Conservation (phyloP, 92 coral and sea anemone genomes). For the Palythoa grandiflora region DNA sequence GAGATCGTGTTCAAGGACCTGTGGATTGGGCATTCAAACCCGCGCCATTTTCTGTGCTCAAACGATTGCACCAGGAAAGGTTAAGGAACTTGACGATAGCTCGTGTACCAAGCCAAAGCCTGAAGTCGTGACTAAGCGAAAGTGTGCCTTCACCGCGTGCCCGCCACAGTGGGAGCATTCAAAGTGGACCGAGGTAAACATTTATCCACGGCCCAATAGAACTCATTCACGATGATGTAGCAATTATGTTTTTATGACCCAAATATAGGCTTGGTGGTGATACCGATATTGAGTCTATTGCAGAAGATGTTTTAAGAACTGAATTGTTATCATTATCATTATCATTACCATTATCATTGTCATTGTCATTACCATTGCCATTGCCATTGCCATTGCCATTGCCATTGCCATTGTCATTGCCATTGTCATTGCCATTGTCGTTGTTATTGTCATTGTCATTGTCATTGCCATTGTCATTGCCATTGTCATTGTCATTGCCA, state of each 20-base stretch:
- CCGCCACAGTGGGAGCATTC: constrained; percentile 67
- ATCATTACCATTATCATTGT: too few species aligned
- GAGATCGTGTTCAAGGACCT: constrained; percentile 79
- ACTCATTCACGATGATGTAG: not conserved
- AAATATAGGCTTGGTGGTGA: too few species aligned
- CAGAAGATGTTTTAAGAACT: too few species aligned
- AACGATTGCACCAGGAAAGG: constrained; percentile 26
- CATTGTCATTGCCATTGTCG: not conserved
- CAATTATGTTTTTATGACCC: too few species aligned
- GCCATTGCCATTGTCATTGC: too few species aligned
- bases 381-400: too few species aligned
- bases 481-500: not conserved
- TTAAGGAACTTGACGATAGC: constrained; percentile 32
- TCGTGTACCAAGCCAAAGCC: constrained; percentile 54
- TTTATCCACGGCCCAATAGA: not conserved
- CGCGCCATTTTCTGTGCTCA: constrained; percentile 72
- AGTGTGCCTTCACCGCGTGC: constrained; percentile 63
- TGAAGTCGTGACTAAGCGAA: constrained; percentile 13
- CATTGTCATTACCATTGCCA: too few species aligned
- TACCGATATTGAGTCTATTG: too few species aligned
- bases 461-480: not conserved
- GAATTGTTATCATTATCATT: too few species aligned
- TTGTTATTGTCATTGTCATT: not conserved
- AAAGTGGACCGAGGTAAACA: constrained; percentile 70
- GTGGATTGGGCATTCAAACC: constrained; percentile 80